These are phyloP conservation scores for Karalla daura DNA, from an alignment of 2,797 vertebrate species.

Conservation along the genomic window DNA sequence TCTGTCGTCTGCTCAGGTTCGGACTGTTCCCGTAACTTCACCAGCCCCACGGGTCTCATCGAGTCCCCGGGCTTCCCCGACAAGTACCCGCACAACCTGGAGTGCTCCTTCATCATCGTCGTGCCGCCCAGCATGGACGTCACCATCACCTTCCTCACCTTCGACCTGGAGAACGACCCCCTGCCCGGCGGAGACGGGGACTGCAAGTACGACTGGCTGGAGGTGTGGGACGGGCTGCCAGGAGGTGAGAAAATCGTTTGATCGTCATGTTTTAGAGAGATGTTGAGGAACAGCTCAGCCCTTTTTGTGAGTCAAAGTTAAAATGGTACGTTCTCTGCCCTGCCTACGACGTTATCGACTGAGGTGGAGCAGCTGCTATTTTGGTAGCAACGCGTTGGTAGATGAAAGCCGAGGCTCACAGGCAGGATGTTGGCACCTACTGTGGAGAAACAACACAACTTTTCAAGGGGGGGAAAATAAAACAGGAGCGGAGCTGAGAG, in stretches of 20 bases:
- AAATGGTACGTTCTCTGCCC: constrained; percentile 29
- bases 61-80: constrained; percentile 97
- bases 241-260: constrained; percentile 78
- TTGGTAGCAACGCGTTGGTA: constrained; percentile 74
- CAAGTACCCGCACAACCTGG: constrained; percentile 97
- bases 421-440: constrained; percentile 71
- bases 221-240: constrained; percentile 98
- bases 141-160: constrained; percentile 93
- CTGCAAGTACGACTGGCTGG: constrained; percentile 98
- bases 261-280: constrained; percentile 8
- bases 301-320: constrained; percentile 29
- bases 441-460: constrained; percentile 57
- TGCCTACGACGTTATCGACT: constrained; percentile 76
- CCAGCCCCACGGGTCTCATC: constrained; percentile 89
- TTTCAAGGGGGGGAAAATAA: constrained; percentile 70
- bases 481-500: constrained; percentile 47
- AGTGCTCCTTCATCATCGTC: constrained; percentile 95
- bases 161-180: constrained; percentile 97
- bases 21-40: constrained; percentile 97
- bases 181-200: constrained; percentile 92
- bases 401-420: constrained; percentile 81
- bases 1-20: constrained; percentile 84
- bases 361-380: constrained; percentile 76
- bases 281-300: constrained; percentile 19
- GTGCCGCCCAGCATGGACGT: constrained; percentile 95